Conservation (phyloP, 2,113 vertebrate species). For the Physeter macrocephalus region DNA sequence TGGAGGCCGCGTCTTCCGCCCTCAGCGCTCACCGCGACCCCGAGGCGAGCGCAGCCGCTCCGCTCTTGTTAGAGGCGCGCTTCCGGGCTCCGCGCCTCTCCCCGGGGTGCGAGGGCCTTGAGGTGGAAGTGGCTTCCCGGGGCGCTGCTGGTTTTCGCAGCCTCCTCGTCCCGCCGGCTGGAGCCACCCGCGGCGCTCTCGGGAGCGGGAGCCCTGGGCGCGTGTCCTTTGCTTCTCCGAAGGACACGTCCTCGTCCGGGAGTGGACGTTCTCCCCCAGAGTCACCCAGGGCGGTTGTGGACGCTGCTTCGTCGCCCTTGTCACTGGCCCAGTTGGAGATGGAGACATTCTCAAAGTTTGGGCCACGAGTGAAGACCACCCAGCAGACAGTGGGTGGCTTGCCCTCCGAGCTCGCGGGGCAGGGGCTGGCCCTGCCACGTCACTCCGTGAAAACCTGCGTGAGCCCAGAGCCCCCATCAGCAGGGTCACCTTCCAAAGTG, state of each 20-base stretch:
- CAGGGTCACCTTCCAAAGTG: no score
- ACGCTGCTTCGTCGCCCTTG: neutral
- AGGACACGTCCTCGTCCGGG: neutral
- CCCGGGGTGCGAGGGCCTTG: rapidly evolving
- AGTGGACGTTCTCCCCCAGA: neutral
- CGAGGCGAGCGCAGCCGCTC: rapidly evolving
- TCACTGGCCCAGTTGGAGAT: neutral
- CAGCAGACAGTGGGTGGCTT: rapidly evolving
- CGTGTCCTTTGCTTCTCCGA: neutral
- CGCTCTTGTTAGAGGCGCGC: no score
- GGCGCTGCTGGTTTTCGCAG: neutral
- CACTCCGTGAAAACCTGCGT: no score
- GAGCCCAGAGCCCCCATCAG: no score
- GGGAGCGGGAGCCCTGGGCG: neutral
- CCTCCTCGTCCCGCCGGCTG: neutral
- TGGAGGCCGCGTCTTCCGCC: no score
- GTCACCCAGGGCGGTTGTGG: no score
- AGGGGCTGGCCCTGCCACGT: no score
- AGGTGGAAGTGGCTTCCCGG: neutral
- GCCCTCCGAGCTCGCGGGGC: neutral
- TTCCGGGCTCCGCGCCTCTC: rapidly evolving
- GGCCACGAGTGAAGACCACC: neutral
- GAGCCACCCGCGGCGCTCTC: neutral
- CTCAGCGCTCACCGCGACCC: neutral
- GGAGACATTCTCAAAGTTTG: neutral